Percentiles rank a stretch among this genome's conserved stretches.
Conservation (phyloP, 2,113 vertebrate genomes). For the Syngnathus typhle region DNA sequence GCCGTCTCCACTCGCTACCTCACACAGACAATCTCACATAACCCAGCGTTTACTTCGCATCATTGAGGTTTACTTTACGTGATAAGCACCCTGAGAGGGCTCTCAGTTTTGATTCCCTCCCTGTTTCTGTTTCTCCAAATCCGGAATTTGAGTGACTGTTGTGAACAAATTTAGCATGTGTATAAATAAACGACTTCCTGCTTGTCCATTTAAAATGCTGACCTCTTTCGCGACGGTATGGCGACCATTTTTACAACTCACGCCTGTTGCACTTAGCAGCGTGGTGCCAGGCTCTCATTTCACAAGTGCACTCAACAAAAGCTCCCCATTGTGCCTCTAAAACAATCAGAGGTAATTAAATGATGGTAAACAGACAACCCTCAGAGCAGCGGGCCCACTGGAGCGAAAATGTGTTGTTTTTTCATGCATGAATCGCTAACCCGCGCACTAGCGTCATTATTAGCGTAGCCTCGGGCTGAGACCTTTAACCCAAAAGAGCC, state of each 20-base stretch:
- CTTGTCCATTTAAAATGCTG: background rate
- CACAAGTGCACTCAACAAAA: constrained; percentile 33
- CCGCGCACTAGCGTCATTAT: constrained; percentile 12
- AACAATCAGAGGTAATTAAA: constrained; percentile 57
- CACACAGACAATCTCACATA: constrained; percentile 62
- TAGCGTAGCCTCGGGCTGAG: constrained; percentile 41
- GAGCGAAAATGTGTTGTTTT: constrained; percentile 32
- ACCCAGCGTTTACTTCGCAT: constrained; percentile 58
- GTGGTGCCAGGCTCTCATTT: constrained; percentile 38
- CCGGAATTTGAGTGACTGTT: background rate
- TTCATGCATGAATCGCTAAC: constrained; percentile 39
- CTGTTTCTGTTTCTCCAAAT: background rate
- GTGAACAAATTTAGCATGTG: too few relatives aligned
- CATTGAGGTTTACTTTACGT: constrained; percentile 56
- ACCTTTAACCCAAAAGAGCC: constrained; percentile 81
- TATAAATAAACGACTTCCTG: background rate
- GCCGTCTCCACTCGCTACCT: constrained; percentile 49
- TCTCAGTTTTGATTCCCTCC: constrained; percentile 28
- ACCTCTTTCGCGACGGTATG: constrained; percentile 23
- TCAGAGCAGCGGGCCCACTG: constrained; percentile 31
- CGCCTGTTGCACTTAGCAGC: constrained; percentile 48
- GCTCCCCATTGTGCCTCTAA: constrained; percentile 36
- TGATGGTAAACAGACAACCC: constrained; percentile 44
- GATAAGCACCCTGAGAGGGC: constrained; percentile 54
- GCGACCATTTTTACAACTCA: constrained; percentile 50